These are phyloP conservation scores for Pithys albifrons DNA, from an alignment of 2,113 vertebrate genomes.

Conservation along the genomic window DNA sequence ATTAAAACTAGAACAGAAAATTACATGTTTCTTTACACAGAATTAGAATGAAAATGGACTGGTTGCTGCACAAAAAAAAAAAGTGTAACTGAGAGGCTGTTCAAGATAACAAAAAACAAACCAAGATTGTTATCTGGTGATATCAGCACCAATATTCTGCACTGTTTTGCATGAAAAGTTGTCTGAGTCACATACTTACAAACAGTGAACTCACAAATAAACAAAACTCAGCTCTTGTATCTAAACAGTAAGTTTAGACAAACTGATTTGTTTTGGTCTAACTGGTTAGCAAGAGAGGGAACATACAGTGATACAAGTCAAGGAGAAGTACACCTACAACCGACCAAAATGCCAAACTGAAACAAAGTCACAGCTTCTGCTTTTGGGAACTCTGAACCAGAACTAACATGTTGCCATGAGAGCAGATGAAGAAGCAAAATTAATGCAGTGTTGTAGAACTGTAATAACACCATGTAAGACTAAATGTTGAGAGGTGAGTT, in stretches of 20 bases:
- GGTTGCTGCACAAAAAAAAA: background rate
- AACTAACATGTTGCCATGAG: background rate
- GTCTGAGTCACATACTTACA: background rate
- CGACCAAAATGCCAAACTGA: background rate
- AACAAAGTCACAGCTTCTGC: background rate
- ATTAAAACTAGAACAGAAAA: constrained; percentile 47
- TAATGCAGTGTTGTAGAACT: background rate
- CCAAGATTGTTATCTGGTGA: background rate
- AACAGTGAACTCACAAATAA: background rate
- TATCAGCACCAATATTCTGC: background rate
- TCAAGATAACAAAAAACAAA: background rate
- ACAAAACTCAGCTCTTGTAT: background rate
- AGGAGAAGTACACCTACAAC: background rate
- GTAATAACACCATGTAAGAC: background rate
- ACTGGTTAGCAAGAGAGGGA: background rate
- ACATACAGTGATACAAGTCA: background rate
- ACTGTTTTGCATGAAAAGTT: background rate
- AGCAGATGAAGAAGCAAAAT: background rate
- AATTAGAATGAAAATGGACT: constrained; percentile 34
- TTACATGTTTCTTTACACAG: background rate
- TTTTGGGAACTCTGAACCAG: background rate
- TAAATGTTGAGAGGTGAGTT: background rate
- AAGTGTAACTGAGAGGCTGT: background rate
- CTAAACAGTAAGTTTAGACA: background rate
- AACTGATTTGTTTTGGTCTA: background rate